Conservation (phyloP, 2,888 invertebrate genomes). For the Pelosia muscerda region DNA sequence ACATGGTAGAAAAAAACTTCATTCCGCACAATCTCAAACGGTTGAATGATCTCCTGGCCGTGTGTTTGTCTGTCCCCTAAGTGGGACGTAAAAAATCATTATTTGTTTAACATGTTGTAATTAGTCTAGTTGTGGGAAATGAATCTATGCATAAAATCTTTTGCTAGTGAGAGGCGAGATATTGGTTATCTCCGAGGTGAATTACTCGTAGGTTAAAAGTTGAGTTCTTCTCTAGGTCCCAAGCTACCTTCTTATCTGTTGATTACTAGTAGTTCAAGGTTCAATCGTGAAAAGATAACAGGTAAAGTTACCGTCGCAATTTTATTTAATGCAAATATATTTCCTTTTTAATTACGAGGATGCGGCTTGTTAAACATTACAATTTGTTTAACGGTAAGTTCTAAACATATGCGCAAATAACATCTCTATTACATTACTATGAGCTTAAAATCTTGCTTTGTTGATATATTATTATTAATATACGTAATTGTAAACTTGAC, state of each 20-base stretch:
- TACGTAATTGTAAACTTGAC: neutral
- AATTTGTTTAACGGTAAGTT: no score
- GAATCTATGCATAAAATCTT: neutral
- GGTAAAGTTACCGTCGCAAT: neutral
- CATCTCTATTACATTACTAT: neutral
- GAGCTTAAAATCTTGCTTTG: neutral
- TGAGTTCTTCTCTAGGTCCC: neutral
- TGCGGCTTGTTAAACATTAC: neutral
- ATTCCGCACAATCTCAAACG: no score
- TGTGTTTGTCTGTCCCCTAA: no score
- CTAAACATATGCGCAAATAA: no score
- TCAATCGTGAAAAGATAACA: no score
- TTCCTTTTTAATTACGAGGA: neutral
- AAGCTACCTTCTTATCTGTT: neutral
- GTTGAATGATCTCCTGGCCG: no score
- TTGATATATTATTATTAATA: neutral
- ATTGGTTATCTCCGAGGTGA: neutral
- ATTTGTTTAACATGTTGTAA: no score
- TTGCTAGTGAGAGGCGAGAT: neutral
- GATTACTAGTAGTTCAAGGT: neutral
- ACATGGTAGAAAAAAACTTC: no score
- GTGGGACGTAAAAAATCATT: no score
- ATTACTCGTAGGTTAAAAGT: neutral
- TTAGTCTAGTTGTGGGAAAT: neutral
- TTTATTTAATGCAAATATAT: neutral